These are phyloP conservation scores for Dicyrtoma fusca DNA, from an alignment of 2,888 invertebrate genomes.

Conservation along the genomic window DNA sequence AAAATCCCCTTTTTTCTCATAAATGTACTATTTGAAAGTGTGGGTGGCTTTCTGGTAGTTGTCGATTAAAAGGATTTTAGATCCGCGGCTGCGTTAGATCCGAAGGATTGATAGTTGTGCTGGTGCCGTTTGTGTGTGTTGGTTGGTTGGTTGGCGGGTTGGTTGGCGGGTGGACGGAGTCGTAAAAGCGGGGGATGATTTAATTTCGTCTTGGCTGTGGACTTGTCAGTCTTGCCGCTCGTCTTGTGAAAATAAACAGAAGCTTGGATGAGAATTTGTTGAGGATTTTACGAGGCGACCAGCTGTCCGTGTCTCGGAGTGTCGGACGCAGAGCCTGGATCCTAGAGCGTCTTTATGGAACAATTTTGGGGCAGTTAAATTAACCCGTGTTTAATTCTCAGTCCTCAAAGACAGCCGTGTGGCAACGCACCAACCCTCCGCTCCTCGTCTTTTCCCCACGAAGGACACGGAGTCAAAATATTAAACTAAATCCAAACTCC, in stretches of 20 bases:
- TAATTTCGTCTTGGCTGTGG: neutral
- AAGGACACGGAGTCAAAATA: too few relatives aligned
- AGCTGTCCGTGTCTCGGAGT: constrained; percentile 32
- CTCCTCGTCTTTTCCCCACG: neutral
- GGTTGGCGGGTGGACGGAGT: constrained; percentile 16
- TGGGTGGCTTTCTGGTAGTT: too few relatives aligned
- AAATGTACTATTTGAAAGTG: too few relatives aligned
- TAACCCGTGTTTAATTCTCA: neutral
- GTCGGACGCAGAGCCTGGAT: constrained; percentile 1
- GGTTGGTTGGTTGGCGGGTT: neutral
- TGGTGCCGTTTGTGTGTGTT: neutral
- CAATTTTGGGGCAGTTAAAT: constrained; percentile 27
- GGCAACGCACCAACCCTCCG: neutral
- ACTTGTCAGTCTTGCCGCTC: constrained; percentile 9
- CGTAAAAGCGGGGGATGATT: neutral
- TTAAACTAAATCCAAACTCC: too few relatives aligned
- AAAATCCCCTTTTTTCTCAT: too few relatives aligned
- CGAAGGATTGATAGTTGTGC: constrained; percentile 1
- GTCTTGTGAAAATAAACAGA: constrained; percentile 42
- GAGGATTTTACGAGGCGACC: constrained; percentile 36
- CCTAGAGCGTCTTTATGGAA: constrained; percentile 20
- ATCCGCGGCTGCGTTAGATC: too few relatives aligned
- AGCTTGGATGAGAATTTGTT: constrained; percentile 6
- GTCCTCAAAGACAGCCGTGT: neutral
- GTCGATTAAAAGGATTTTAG: too few relatives aligned